Base-by-base conservation (phyloP, 2,888 invertebrate genomes). In the Chloroclystis v-ata region DNA sequence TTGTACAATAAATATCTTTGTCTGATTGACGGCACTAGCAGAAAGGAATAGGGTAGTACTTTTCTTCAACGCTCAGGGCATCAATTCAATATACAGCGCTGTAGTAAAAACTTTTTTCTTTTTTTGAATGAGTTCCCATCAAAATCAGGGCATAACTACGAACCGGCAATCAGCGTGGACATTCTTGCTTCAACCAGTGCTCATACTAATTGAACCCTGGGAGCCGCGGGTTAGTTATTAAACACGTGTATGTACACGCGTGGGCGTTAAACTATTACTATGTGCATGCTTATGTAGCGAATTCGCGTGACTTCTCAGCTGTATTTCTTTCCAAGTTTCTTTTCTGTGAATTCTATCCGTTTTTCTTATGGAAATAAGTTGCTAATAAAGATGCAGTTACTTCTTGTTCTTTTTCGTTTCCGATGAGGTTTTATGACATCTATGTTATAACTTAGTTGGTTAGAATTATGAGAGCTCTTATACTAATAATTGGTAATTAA, bases 181-280 rank as follows among this genome's bases (percentile, higher is more conserved):
- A 51, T 52, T 53, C 49, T 25, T 50, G 72, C 75, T 72, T 63
- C 59, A 65, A 58, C 63, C 72, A 67, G 64, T 76, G 75, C 69
- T 58, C 66, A 58, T 65, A 66, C 69, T 82, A 80, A 82, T 80
- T 74, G 69, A 60, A 66, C 65, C 66, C 71, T 76, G 80, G 65
- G 79, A 79, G 80, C 63, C 56, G 57, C 55, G 52, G 52, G 59
- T 66, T 80, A 79, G 80, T 81, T 75, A 69, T 63, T 55, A 59
- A 65, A 60, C 61, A 61, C 60, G 57, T 78, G 69, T 77, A 59
- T 57, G n/a, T n/a, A n/a, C n/a, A n/a, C n/a, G n/a, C 69, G 67
- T 66, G 69, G 69, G 74, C 76, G 67, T 75, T 75, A 75, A 76
- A 70, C 71, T 67, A 69, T 65, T 72, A 70, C 63, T 65, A 65